phyloP scores from a whole-genome alignment of 2,888 invertebrate species.

The Eupithecia exiguata region DNA sequence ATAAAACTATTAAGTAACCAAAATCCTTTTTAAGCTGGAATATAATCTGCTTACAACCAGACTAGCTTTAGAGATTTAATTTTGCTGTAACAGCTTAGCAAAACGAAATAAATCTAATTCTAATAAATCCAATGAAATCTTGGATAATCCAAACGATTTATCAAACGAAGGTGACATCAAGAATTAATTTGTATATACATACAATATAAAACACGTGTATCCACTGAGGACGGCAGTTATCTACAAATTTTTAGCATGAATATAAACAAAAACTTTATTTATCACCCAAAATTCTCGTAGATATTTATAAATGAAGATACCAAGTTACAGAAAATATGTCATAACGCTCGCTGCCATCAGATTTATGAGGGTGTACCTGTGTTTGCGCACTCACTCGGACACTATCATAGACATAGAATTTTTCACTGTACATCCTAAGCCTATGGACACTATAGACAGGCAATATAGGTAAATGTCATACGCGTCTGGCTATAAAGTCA shows the following conservation, averaged over 20 bases:
- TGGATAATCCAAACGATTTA: slow-evolving; percentile 66
- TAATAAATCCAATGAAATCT: slow-evolving; percentile 59
- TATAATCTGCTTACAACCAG: neutral
- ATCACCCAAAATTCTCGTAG: too few species aligned
- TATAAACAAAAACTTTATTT: neutral
- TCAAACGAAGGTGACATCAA: slow-evolving; percentile 59
- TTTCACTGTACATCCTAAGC: too few species aligned
- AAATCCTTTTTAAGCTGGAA: neutral
- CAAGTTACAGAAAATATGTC: too few species aligned
- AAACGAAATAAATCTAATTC: slow-evolving; percentile 43
- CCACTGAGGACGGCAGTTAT: neutral
- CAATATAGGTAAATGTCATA: too few species aligned
- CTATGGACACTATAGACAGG: too few species aligned
- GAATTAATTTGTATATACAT: slow-evolving; percentile 50
- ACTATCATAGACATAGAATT: too few species aligned
- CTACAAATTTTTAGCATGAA: neutral
- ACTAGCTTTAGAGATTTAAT: neutral
- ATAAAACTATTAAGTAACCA: neutral
- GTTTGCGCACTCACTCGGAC: too few species aligned
- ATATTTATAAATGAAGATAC: too few species aligned
- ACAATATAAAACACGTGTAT: slow-evolving; percentile 49
- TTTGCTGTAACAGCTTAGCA: neutral
- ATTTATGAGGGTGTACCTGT: too few species aligned
- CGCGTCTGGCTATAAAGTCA: too few species aligned
- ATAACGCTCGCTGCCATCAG: too few species aligned